These are phyloP conservation scores for Spodoptera picta DNA, from an alignment of 2,888 invertebrate genomes.

Conservation along the genomic window DNA sequence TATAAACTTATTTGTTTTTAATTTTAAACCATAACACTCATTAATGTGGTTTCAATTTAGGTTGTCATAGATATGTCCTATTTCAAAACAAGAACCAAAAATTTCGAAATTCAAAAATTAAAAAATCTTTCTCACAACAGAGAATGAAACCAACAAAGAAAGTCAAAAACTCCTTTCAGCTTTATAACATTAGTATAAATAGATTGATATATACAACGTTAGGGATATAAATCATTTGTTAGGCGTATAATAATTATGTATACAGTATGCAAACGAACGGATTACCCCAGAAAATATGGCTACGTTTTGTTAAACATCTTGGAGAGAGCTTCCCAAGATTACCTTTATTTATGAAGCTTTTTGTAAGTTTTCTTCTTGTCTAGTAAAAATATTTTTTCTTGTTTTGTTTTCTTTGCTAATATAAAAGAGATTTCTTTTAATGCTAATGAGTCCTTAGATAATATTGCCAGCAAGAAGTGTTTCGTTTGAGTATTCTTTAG, in stretches of 20 bases:
- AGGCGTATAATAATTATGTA: slow-evolving; percentile 50
- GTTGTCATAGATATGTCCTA: too few species aligned
- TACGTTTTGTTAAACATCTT: slow-evolving; percentile 51
- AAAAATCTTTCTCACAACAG: too few species aligned
- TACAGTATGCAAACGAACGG: slow-evolving; percentile 54
- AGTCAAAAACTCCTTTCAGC: too few species aligned
- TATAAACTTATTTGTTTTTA: too few species aligned
- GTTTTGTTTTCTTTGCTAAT: slow-evolving; percentile 9
- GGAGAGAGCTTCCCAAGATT: slow-evolving; percentile 47
- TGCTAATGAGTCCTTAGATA: slow-evolving; percentile 30
- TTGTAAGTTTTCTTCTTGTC: slow-evolving; percentile 44
- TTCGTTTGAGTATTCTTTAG: too few species aligned
- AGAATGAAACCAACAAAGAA: too few species aligned
- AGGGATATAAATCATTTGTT: slow-evolving; percentile 48
- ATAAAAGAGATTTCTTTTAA: slow-evolving; percentile 27
- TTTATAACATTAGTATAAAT: too few species aligned
- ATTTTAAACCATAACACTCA: too few species aligned
- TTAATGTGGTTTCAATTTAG: too few species aligned
- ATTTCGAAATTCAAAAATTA: too few species aligned
- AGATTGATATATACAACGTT: too few species aligned
- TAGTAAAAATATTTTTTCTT: slow-evolving; percentile 29
- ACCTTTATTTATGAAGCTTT: slow-evolving; percentile 52
- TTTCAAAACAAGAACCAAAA: too few species aligned
- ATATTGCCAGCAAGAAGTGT: not conserved
- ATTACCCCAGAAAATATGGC: slow-evolving; percentile 47